A percentile compares a stretch with the other conserved stretches of the same genome.
These are phyloP conservation scores for Xenopus laevis DNA, from an alignment of 2,113 vertebrate genomes.

Conservation along the genomic window DNA sequence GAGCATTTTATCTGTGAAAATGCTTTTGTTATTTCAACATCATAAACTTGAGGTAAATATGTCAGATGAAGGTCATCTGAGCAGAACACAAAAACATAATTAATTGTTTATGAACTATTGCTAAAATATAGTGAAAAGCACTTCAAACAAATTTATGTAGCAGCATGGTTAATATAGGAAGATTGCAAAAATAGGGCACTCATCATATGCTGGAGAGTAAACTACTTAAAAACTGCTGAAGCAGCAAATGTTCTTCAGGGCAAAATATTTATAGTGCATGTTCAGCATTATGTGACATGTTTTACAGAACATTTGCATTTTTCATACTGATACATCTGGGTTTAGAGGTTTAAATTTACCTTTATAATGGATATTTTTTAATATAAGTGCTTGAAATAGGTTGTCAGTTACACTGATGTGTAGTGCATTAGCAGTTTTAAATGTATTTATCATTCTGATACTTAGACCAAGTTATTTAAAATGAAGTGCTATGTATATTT, in stretches of 20 bases:
- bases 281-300: slow-evolving; percentile 5
- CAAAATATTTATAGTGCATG: slow-evolving; percentile 6
- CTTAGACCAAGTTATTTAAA: not conserved
- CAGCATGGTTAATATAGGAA: not conserved
- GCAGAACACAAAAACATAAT: too few species aligned
- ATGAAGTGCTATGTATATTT: too few species aligned
- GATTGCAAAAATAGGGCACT: not conserved
- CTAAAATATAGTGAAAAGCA: not conserved
- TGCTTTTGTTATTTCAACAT: too few species aligned
- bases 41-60: too few species aligned
- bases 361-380: not conserved
- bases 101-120: not conserved
- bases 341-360: not conserved
- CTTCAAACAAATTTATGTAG: not conserved
- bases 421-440: not conserved
- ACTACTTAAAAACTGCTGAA: not conserved
- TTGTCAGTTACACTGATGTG: not conserved
- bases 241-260: not conserved
- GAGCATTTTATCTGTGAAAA: too few species aligned
- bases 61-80: too few species aligned
- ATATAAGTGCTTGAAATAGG: not conserved
- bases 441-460: not conserved
- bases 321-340: not conserved
- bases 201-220: not conserved
- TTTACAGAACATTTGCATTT: slow-evolving; percentile 4